Evolutionary conservation across 2,113 vertebrate species (phyloP).

Genomic region (Caloenas nicobarica): DNA sequence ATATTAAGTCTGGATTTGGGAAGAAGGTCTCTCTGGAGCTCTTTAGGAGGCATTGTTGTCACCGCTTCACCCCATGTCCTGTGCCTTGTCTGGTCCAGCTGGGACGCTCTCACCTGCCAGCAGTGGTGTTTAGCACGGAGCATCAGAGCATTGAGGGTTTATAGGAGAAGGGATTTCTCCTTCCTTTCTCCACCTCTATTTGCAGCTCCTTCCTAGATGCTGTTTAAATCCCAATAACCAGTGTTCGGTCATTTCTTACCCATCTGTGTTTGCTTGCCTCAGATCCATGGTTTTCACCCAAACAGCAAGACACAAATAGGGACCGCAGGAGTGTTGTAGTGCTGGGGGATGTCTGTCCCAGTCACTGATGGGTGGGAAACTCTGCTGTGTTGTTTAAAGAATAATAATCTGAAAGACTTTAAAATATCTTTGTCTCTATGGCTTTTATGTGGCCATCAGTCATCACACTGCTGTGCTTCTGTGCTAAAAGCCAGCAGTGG

Average conservation of each 20-base stretch:
- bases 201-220: not conserved
- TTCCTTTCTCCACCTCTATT: not conserved
- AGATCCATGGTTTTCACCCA: not conserved
- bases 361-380: not conserved
- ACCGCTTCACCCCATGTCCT: not conserved
- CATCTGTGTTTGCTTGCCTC: not conserved
- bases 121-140: not conserved
- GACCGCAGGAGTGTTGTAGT: not conserved
- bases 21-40: not conserved
- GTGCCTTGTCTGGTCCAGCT: not conserved
- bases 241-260: not conserved
- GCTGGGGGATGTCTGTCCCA: not conserved
- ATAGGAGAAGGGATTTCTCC: not conserved
- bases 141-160: not conserved
- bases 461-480: not conserved
- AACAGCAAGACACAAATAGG: not conserved
- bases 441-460: not conserved
- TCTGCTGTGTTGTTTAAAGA: not conserved
- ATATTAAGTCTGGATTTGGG: not conserved
- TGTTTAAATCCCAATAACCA: not conserved
- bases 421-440: not conserved
- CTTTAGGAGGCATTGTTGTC: not conserved
- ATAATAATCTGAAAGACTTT: not conserved
- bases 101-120: not conserved
- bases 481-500: not conserved